Evolutionary conservation across 2,888 invertebrate species (phyloP), one percentile per base, ranked within the genome.

Genomic region (Matsumyia berberina): DNA sequence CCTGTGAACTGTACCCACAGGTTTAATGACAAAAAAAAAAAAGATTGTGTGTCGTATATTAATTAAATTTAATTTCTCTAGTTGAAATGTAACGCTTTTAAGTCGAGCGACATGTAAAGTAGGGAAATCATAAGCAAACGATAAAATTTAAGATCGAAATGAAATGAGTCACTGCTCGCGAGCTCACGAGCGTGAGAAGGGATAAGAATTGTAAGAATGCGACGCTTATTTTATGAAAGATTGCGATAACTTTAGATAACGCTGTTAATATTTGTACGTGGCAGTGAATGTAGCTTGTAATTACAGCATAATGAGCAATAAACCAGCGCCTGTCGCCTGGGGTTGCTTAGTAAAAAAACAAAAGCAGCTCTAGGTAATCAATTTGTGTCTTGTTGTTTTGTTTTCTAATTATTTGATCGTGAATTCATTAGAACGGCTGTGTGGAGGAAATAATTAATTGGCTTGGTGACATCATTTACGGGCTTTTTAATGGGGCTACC

Each of bases 41-140:
- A 46, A n/a, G n/a, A 60, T 19, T 5, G 11, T 46, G 49, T 46
- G 46, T 60, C 37, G 37, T 46, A 39, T 53, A 60, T n/a, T 58
- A 67, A 67, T 67, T 53, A 29, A 57, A 79, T 53, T 79, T 49
- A 49, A 12, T 42, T 51, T 44, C 24, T 69, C 15, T 35, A 7
- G n/a, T n/a, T 44, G 2, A 53, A 77, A 35, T 46, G 72, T 4
- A 24, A 78, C 55, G 42, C n/a, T 64, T 49, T 31, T 5, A 29
- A 35, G 46, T 49, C 24, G n/a, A 24, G n/a, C 9, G 11, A 5
- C 7, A 46, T 46, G 19, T 33, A 11, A 33, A 11, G 29, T 1
- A 11, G 33, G 17, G 46, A 62, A 62, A 7, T 46, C 37, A 66
- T 53, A 66, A 51, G 37, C 39, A 24, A 66, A 51, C 1, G 44